Evolutionary conservation across 1,140 invertebrate genomes (phyloP).

Genomic region (Hormaphis cornu): DNA sequence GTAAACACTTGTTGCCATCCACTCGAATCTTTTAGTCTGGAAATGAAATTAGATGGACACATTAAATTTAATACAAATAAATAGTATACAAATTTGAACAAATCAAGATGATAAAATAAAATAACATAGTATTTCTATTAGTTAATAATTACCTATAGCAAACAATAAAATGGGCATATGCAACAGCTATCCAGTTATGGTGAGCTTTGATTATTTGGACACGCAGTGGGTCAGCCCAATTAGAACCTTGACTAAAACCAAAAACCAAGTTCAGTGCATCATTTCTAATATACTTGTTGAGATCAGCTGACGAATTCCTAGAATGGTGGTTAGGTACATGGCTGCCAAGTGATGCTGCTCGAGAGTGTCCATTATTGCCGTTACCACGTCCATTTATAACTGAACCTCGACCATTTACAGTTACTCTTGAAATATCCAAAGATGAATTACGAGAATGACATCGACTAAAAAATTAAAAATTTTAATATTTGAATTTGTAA

Average conservation of each 20-base stretch:
- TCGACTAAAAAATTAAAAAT: constrained; percentile 21
- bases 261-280: constrained; percentile 57
- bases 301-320: constrained; percentile 64
- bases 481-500: neutral
- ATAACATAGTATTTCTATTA: neutral
- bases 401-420: constrained; percentile 44
- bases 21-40: constrained; percentile 83
- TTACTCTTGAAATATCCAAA: constrained; percentile 56
- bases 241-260: constrained; percentile 51
- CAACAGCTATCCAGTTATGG: constrained; percentile 95
- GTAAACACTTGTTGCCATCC: constrained; percentile 94
- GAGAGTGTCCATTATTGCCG: constrained; percentile 55
- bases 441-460: constrained; percentile 68
- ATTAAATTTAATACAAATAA: neutral
- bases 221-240: constrained; percentile 72
- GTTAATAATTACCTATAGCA: constrained; percentile 68
- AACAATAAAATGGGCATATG: constrained; percentile 89
- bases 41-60: constrained; percentile 35
- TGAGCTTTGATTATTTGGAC: constrained; percentile 93
- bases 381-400: constrained; percentile 37
- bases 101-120: neutral
- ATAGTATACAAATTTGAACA: neutral
- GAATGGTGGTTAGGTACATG: constrained; percentile 69
- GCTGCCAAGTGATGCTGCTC: constrained; percentile 71
- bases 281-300: constrained; percentile 63